Evolutionary conservation across 1,140 invertebrate species (phyloP), one percentile per base, ranked within the genome.

Genomic region (Ceratitis capitata): DNA sequence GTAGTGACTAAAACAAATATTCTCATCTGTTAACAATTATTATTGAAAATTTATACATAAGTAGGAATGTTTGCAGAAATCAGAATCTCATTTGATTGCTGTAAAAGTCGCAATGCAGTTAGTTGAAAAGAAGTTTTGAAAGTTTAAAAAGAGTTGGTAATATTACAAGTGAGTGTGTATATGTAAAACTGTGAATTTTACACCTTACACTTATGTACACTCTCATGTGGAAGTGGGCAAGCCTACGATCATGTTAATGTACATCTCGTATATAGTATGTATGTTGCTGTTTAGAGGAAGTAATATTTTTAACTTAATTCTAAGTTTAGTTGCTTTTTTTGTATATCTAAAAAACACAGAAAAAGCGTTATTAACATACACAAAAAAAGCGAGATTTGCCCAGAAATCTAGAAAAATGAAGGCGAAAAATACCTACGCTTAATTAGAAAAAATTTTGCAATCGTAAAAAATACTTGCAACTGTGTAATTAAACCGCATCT

Each of bases 401-500:
- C n/a, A n/a, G n/a, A n/a, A n/a, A n/a, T n/a, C n/a, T n/a, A 45
- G 69, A 26, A 78, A n/a, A 42, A 78, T n/a, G 42, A 78, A 47
- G 53, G 53, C 45, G 19, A n/a, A 26, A 53, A 83, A 83, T 23
- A 83, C 19, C 49, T 53, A 56, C 47, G 56, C 61, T 85, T 85
- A 85, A 85, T 85, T 85, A 83, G 82, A 69, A 78, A 85, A 85
- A 85, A 61, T 85, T 83, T 85, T 84, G 85, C 85, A 83, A 85
- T 85, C 85, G 47, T 85, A 84, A 84, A 85, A 85, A 82, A 74
- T 58, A 29, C 82, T 85, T 82, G 82, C 82, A 85, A 85, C 85
- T 85, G 82, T 85, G 82, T 85, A 84, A 85, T 85, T 85, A 85
- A 85, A 85, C 49, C 82, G 58, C 61, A 82, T 23, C 53, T 83